Base-by-base conservation (phyloP, 2,797 vertebrate species). In the Urocyon cinereoargenteus region DNA sequence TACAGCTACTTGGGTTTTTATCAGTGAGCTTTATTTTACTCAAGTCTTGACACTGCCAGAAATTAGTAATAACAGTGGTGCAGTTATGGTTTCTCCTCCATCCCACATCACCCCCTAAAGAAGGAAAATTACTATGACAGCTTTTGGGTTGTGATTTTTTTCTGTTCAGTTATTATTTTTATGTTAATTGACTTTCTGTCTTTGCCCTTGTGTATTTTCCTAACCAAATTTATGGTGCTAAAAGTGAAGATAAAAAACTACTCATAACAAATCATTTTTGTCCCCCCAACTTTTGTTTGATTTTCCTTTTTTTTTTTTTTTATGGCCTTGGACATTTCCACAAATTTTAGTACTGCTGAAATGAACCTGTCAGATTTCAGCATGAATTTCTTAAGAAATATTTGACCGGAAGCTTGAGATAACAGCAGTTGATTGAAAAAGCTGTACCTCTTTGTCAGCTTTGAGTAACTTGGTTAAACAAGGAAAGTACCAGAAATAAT, bases 191-290 rank as follows among this genome's bases (percentile, higher is more conserved):
- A 57, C 70, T 66, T 90, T 85, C 64, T 81, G 11, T 64, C 31
- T 92, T 90, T 92, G 26, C 28, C 15, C 16, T 40, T 77, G 12
- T 40, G 4, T 93, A 28, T 87, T 90, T 95, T 90, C 64, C 40
- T 83, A 66, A 78, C 24, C 53, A 90, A 31, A 78, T 90, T 96
- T 89, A 49, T 77, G 77, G 72, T 70, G 16, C 49, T 45, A 26
- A 82, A 96, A 90, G 36, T 79, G 3, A 77, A 85, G 78, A 79
- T 94, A 92, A 92, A 95, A 90, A 95, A 86, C 68, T 86, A 62
- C 28, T 95, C 36, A 64, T 59, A 89, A 57, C n/a, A 89, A 36
- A 36, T 77, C 34, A 16, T 9, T 68, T 85, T 90, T 62, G 21
- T n/a, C 1, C 51, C 55, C 26, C 55, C 16, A 85, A 55, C n/a